Evolutionary conservation across 2,888 invertebrate genomes (phyloP).

Genomic region (Athripsodes cinereus): DNA sequence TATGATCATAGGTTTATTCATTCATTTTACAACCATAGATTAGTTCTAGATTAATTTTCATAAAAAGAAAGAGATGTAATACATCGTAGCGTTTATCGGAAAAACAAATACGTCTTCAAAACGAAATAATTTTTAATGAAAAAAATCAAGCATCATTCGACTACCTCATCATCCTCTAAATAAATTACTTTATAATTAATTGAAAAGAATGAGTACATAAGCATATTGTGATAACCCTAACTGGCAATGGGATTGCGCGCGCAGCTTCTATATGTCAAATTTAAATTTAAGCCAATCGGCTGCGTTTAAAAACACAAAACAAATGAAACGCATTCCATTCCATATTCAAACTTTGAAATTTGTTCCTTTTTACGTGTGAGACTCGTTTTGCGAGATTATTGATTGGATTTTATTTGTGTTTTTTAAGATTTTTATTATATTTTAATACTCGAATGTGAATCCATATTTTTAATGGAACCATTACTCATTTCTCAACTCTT

Average conservation of each 20-base stretch:
- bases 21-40: too few species aligned
- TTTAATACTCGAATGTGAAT: conserved; percentile 6
- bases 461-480: conserved; percentile 7
- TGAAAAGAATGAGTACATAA: too few species aligned
- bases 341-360: neutral
- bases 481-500: conserved; percentile 8
- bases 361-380: neutral
- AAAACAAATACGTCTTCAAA: too few species aligned
- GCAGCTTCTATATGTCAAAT: neutral
- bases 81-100: too few species aligned
- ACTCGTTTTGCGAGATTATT: neutral
- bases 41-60: too few species aligned
- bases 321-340: neutral
- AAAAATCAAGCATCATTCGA: too few species aligned
- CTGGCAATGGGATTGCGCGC: neutral
- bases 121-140: too few species aligned
- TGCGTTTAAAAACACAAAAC: neutral
- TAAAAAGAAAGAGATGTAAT: too few species aligned
- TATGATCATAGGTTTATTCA: too few species aligned
- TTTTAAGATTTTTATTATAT: conserved; percentile 3
- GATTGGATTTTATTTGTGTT: neutral
- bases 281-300: conserved; percentile 1
- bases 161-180: too few species aligned
- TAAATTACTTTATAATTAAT: too few species aligned
- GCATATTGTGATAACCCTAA: neutral